A percentile compares a stretch with the other conserved stretches of the same genome.
Conservation (phyloP, 2,888 invertebrate species). For the Drosophila antonietae region DNA sequence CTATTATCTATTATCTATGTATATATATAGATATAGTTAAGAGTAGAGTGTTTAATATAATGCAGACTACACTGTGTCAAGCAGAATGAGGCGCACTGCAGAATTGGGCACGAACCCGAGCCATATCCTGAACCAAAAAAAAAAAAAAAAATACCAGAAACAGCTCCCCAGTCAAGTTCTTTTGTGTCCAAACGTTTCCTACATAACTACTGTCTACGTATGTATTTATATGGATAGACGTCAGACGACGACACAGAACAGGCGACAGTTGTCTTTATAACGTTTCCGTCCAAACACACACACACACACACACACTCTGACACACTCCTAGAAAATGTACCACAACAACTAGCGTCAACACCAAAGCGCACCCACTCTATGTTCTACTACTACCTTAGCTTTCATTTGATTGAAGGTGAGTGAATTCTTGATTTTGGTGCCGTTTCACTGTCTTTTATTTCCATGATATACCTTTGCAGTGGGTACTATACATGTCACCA, state of each 20-base stretch:
- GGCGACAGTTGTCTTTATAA: conserved; percentile 14
- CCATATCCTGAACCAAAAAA: conserved; percentile 10
- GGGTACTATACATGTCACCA: neutral
- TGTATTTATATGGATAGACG: conserved; percentile 8
- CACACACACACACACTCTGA: conserved; percentile 15
- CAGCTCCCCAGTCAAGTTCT: conserved; percentile 10
- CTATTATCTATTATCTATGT: neutral
- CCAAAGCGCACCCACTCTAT: conserved; percentile 38
- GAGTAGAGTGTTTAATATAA: conserved; percentile 4
- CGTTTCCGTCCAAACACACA: conserved; percentile 14
- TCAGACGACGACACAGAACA: conserved; percentile 7
- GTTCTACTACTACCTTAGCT: conserved; percentile 46
- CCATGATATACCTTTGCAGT: conserved; percentile 7
- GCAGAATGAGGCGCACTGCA: conserved; percentile 20
- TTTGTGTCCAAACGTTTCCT: neutral
- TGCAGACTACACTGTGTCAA: neutral
- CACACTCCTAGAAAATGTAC: conserved; percentile 38
- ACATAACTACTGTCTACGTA: conserved; percentile 18
- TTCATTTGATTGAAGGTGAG: conserved; percentile 53
- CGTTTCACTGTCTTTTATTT: conserved; percentile 21
- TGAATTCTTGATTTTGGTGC: conserved; percentile 53
- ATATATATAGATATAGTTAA: conserved; percentile 8
- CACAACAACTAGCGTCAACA: conserved; percentile 35
- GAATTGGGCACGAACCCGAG: conserved; percentile 15
- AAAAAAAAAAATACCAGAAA: conserved; percentile 3